phyloP scores from a whole-genome alignment of 2,113 vertebrate species.

The Mastomys natalensis region DNA sequence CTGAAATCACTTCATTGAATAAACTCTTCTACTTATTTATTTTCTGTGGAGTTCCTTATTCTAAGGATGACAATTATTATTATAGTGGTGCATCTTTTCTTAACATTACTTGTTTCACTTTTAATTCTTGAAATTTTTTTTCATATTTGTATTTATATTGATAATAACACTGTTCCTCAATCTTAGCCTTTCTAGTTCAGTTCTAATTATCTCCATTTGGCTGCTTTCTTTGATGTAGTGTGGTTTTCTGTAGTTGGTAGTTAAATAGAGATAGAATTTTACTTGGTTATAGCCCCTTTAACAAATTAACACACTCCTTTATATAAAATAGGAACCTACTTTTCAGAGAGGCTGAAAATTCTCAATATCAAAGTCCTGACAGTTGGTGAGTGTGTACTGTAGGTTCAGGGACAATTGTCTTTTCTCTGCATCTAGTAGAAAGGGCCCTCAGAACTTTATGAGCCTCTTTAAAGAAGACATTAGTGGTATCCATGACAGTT shows the following conservation, averaged over 20 bases:
- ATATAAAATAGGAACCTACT: neutral
- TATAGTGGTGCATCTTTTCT: neutral
- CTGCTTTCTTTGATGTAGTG: constrained; percentile 21
- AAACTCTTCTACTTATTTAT: constrained; percentile 37
- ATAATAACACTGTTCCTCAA: neutral
- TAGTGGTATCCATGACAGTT: neutral
- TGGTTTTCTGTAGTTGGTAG: neutral
- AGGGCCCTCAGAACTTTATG: neutral
- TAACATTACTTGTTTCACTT: neutral
- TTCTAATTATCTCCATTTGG: neutral
- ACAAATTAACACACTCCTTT: neutral
- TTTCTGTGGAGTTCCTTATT: constrained; percentile 1
- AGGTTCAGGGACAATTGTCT: neutral
- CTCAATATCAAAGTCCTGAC: no score
- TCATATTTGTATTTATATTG: neutral
- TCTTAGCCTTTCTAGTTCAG: neutral
- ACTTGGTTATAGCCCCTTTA: neutral
- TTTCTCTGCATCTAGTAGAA: neutral
- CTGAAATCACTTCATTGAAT: neutral
- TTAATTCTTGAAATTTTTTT: constrained; percentile 43
- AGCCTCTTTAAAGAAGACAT: neutral
- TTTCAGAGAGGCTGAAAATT: neutral
- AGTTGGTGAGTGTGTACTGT: neutral
- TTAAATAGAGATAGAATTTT: neutral
- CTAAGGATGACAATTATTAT: neutral